Evolutionary conservation across 2,888 invertebrate species (phyloP), one percentile per base, ranked within the genome.

Genomic region (Aphidius colemani): DNA sequence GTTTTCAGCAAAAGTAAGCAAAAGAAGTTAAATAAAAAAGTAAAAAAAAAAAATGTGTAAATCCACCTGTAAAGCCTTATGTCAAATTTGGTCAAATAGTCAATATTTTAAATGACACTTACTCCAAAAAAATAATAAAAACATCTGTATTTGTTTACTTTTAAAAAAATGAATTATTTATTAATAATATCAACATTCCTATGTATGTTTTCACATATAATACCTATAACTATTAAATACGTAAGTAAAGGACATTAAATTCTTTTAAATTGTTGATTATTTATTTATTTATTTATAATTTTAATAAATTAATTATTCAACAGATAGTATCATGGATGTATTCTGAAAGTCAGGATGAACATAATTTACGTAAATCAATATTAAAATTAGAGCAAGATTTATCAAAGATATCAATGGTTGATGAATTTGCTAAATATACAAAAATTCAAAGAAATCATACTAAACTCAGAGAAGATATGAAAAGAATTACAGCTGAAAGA

Each of bases 391-490:
- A 77, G 68, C 70, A 71, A 44, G 75, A 82, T 72, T 79, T 83
- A 76, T 65, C 69, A 30, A 69, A 68, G 13, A 75, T 82, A 63
- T 81, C 81, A 8, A 80, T 83, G 70, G 76, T 81, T 1, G 80
- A 83, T 71, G 83, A 84, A 67, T 84, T 84, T 75, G 74, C 84
- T 8, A 84, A 76, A 63, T 80, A 81, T 68, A 81, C 82, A 7
- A 82, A 78, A 70, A 73, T 83, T 11, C 80, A 82, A 67, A 71
- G 84, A 62, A 79, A 73, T 66, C 77, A 75, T 59, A 80, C 73
- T 48, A 78, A 79, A 70, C 45, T 83, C 3, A 74, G 80, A 59
- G 71, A 65, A 53, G 71, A 76, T 62, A 67, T 80, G 7, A 78
- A 77, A 67, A 69, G 71, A 30, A 2, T 2, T 3, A 30, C 30